These are phyloP conservation scores for Smutsia gigantea DNA, from an alignment of 2,797 vertebrate genomes.

Conservation along the genomic window DNA sequence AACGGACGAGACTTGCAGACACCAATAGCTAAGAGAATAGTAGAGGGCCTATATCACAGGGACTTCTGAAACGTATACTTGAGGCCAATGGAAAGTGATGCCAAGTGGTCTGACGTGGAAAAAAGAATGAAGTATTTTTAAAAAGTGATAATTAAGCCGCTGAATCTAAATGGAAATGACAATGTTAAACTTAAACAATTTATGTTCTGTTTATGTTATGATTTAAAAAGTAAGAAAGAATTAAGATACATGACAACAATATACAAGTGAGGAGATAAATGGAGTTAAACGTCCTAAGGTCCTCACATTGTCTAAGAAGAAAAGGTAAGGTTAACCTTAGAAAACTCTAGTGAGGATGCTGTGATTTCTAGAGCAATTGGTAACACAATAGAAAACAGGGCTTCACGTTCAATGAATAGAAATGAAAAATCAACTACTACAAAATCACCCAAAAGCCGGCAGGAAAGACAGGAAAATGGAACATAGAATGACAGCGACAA, in stretches of 20 bases:
- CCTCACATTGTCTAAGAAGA: background rate
- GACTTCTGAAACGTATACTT: background rate
- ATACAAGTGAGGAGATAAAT: background rate
- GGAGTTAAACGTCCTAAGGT: background rate
- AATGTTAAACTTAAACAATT: background rate
- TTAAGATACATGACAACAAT: background rate
- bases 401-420: background rate
- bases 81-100: background rate
- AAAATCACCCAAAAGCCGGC: background rate
- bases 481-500: background rate
- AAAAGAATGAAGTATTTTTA: conserved; percentile 3
- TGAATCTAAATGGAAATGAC: conserved; percentile 14
- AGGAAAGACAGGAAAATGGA: background rate
- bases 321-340: background rate
- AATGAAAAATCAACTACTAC: background rate
- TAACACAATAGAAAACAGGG: background rate
- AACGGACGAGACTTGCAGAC: background rate
- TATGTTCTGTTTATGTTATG: too few relatives aligned
- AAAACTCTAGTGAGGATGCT: background rate
- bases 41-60: background rate
- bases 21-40: background rate
- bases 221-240: background rate
- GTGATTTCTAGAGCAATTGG: background rate
- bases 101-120: background rate
- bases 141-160: background rate